Conservation (phyloP, 2,113 vertebrate species). For the Ascaphus truei region DNA sequence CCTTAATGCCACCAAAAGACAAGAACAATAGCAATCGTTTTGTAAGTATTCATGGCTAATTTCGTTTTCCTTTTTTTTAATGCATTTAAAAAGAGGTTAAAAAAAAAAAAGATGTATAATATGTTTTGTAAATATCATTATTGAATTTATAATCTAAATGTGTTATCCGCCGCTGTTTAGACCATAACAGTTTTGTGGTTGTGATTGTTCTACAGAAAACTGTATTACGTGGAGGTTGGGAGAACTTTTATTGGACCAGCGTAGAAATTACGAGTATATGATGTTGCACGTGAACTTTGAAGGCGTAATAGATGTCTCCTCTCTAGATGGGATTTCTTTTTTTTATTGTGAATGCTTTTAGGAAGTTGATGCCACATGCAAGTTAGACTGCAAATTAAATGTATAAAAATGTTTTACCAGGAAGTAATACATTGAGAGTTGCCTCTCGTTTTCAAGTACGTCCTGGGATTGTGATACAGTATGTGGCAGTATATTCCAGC, state of each 20-base stretch:
- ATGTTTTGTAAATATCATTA: slow-evolving; percentile 40
- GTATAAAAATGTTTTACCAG: too few relatives aligned
- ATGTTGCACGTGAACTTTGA: slow-evolving; percentile 6
- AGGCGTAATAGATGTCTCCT: too few relatives aligned
- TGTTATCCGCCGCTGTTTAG: neutral
- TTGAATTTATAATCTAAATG: neutral
- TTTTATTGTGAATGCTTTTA: too few relatives aligned
- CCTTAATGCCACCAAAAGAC: slow-evolving; percentile 48
- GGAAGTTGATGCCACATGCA: too few relatives aligned
- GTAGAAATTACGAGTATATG: slow-evolving; percentile 17
- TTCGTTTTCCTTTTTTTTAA: slow-evolving; percentile 31
- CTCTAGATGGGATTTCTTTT: too few relatives aligned
- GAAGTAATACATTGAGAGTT: too few relatives aligned
- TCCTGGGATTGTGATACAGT: too few relatives aligned
- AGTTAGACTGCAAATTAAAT: too few relatives aligned
- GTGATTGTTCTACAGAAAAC: neutral
- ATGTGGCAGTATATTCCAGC: too few relatives aligned
- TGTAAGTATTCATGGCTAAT: slow-evolving; percentile 67
- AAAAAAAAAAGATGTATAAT: slow-evolving; percentile 40
- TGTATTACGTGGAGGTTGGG: slow-evolving; percentile 2
- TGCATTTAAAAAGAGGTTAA: slow-evolving; percentile 2
- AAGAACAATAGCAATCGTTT: slow-evolving; percentile 56
- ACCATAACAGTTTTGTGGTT: neutral
- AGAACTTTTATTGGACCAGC: neutral
- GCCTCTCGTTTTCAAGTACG: too few relatives aligned